Evolutionary conservation across 2,888 invertebrate genomes (phyloP), one percentile per base, ranked within the genome.

Genomic region (Desoria tigrina): DNA sequence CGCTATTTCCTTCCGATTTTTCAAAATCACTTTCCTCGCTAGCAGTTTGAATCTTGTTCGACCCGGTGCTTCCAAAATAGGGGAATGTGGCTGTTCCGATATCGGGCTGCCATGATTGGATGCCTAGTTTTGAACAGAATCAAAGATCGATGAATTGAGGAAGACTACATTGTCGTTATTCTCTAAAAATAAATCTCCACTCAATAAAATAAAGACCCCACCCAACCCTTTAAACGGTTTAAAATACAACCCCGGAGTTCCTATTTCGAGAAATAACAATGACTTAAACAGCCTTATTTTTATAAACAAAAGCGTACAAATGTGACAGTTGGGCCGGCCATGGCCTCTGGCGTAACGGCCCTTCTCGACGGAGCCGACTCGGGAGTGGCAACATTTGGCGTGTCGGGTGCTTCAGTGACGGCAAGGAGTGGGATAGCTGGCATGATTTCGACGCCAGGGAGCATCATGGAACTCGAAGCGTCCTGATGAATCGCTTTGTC

Each of bases 1-100:
- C 26, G 72, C 72, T n/a, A 73, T 62, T 23, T 73, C 71, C 54
- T 74, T 75, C 54, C 74, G 63, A 61, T 76, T 74, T 55, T 73
- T 68, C 59, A 75, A 62, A 39, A 74, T 76, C 32, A 75, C 73
- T 67, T 74, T 73, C 45, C 62, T 70, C 18, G 68, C 70, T 39
- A 69, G 56, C 42, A 63, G 37, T 57, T 66, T 72, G 60, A 76
- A 72, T 27, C 68, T 54, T 24, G 60, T 63, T 28, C 54, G 42
- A 23, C 51, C 51, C 7, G 45, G 45, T 45, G 16, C 9, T 21
- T 45, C 39, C 16, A 16, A 16, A 39, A 39, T 39, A n/a, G n/a
- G 32, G 4, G 32, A 32, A 32, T 32, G 32, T 32, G 32, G 32
- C 45, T 45, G 16, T 3, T 45, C 45, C 6, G 45, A 9, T 21